Evolutionary conservation across 2,113 vertebrate species (phyloP).

Genomic region (Gracilinanus agilis): DNA sequence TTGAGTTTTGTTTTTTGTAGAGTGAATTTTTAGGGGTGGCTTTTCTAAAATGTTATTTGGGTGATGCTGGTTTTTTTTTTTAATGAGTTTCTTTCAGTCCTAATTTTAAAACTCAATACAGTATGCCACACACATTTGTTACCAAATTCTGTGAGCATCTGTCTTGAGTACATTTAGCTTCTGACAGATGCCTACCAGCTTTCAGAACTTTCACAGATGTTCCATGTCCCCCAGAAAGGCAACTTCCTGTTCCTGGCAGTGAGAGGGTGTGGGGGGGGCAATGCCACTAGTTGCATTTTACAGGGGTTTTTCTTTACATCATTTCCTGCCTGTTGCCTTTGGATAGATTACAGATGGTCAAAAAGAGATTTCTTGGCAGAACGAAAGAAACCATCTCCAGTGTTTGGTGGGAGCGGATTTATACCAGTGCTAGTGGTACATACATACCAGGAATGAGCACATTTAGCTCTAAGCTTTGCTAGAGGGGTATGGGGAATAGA

Average conservation of each 20-base stretch:
- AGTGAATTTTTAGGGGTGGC: neutral
- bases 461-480: constrained; percentile 3
- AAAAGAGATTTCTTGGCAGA: constrained; percentile 76
- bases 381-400: constrained; percentile 61
- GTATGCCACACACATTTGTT: constrained; percentile 61
- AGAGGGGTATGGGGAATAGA: neutral
- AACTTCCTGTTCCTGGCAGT: constrained; percentile 54
- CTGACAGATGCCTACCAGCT: constrained; percentile 69
- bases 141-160: constrained; percentile 73
- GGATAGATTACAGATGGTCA: constrained; percentile 79
- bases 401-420: constrained; percentile 74
- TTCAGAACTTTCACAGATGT: constrained; percentile 56
- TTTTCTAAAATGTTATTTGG: constrained; percentile 27
- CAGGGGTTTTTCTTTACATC: constrained; percentile 72
- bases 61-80: constrained; percentile 71
- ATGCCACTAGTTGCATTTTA: constrained; percentile 64
- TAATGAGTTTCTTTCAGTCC: constrained; percentile 72
- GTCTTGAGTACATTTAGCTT: constrained; percentile 67
- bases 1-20: constrained; percentile 75
- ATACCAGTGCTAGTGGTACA: constrained; percentile 64
- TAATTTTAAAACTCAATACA: constrained; percentile 68
- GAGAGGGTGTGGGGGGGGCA: constrained; percentile 22
- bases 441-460: constrained; percentile 54
- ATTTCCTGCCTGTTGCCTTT: constrained; percentile 75
- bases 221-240: constrained; percentile 69